Base-by-base conservation (phyloP, 2,888 invertebrate genomes). In the Auanema freiburgensis region DNA sequence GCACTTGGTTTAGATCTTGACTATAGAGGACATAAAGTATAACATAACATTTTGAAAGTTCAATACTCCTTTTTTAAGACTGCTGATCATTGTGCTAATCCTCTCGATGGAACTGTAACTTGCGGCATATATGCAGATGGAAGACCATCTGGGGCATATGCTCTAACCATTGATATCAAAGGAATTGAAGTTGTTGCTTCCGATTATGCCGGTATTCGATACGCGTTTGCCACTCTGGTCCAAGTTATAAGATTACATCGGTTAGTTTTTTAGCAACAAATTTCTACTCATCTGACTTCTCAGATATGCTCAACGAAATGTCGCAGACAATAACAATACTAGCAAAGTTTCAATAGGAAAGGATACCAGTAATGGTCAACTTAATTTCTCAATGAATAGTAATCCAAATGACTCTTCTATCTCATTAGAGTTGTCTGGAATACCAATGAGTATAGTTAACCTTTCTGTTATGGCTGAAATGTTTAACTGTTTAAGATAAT, bases 131-230 rank as follows among this genome's bases (percentile, higher is more conserved):
- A 69, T 50, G 67, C 69, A 42, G 78, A 79, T 62, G 72, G 68
- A 10, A 54, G 74, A 10, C 71, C 72, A 18, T 71, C 69, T 33
- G 78, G 78, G 14, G 59, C 75, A 0, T 79, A 79, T 63, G 72
- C 72, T 8, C 62, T 79, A 8, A 68, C 74, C n/a, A 70, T 79
- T 41, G 73, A 74, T 49, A 58, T 66, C 1, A 44, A 59, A 1
- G 56, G 86, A 86, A 85, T 88, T 18, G 85, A 86, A 78, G 85
- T 88, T n/a, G 84, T 86, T 59, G 88, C 88, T 56, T 86, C 87
- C 33, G 88, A 88, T 80, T 79, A 87, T 49, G 84, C 85, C 42
- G 88, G 88, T 23, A 81, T 89, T 18, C 87, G 88, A 76, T 88
- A 88, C 80, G 88, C 88, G 3, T 77, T 79, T 52, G 69, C 75